Conservation (phyloP, 2,888 invertebrate genomes). For the Dioctria linearis region DNA sequence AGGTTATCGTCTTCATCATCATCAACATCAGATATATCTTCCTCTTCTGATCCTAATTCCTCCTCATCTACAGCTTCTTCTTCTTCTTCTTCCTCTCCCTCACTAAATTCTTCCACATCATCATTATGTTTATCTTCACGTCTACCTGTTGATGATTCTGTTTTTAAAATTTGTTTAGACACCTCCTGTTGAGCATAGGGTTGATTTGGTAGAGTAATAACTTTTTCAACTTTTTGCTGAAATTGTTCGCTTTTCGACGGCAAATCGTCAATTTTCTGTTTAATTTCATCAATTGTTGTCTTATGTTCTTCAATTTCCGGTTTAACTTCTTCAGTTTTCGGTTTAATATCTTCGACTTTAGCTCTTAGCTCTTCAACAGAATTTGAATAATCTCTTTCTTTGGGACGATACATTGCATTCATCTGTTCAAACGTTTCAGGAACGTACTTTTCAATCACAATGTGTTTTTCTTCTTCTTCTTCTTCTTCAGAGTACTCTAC, state of each 20-base stretch:
- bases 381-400: constrained; percentile 60
- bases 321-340: constrained; percentile 62
- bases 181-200: neutral
- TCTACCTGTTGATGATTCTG: constrained; percentile 62
- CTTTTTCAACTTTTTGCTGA: constrained; percentile 61
- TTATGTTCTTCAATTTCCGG: constrained; percentile 52
- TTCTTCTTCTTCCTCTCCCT: constrained; percentile 68
- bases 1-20: constrained; percentile 81
- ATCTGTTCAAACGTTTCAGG: constrained; percentile 68
- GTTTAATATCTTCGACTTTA: constrained; percentile 69
- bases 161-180: constrained; percentile 55
- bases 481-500: constrained; percentile 59
- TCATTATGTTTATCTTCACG: constrained; percentile 62
- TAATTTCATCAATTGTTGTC: constrained; percentile 27
- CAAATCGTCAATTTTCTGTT: constrained; percentile 25
- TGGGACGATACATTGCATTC: constrained; percentile 65
- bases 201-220: neutral
- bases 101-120: constrained; percentile 67
- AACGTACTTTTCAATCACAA: constrained; percentile 60
- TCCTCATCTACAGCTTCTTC: constrained; percentile 73
- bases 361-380: constrained; percentile 59
- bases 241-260: constrained; percentile 66
- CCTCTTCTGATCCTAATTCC: constrained; percentile 66
- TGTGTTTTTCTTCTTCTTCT: constrained; percentile 53
- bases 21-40: constrained; percentile 64